phyloP scores from a whole-genome alignment of 37 sponge, comb jelly and placozoan species.

The Spongia lamella region DNA sequence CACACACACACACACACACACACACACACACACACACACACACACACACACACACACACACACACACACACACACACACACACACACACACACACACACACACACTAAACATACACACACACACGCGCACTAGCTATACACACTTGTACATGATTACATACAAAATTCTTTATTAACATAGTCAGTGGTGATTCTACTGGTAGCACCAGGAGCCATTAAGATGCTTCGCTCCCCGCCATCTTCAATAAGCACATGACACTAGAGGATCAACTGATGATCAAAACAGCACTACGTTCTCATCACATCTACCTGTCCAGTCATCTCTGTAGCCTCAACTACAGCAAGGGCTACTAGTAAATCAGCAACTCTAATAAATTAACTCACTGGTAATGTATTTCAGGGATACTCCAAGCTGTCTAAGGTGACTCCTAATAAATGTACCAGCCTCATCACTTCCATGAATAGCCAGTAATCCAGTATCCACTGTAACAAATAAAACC shows the following conservation, averaged over 20 bases:
- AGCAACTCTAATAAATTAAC: background rate
- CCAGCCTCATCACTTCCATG: conserved; percentile 84
- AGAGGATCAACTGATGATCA: background rate
- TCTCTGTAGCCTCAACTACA: conserved; percentile 13
- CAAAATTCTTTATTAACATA: conserved; percentile 62
- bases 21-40: no score
- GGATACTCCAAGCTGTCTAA: conserved; percentile 51
- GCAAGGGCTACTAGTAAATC: background rate
- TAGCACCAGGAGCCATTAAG: conserved; percentile 80
- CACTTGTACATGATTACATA: no score
- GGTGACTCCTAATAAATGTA: conserved; percentile 38
- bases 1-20: no score
- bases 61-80: no score
- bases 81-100: no score
- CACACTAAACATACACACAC: no score
- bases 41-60: no score
- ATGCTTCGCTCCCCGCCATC: conserved; percentile 87
- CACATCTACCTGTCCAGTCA: conserved; percentile 31
- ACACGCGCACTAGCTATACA: no score
- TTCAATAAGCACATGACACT: conserved; percentile 88
- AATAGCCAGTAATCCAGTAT: conserved; percentile 75
- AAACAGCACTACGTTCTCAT: background rate
- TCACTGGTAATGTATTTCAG: conserved; percentile 69
- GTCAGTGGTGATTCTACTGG: conserved; percentile 58
- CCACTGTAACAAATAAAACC: conserved; percentile 11